Base-by-base conservation (phyloP, 2,113 vertebrate species). In the Menidia beryllina region DNA sequence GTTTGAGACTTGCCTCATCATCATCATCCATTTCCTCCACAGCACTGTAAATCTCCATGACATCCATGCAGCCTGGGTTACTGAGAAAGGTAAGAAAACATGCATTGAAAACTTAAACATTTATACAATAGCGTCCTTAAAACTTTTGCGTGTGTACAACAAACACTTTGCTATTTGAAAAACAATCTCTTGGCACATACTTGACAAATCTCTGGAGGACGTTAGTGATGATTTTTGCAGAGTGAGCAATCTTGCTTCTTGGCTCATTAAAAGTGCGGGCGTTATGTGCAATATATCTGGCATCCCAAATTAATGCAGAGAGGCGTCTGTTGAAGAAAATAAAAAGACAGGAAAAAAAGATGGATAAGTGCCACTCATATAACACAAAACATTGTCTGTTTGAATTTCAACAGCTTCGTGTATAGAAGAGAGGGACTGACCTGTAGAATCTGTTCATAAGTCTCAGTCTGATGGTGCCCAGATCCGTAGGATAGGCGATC, bases 241-340 rank as follows among this genome's bases (percentile, higher is more conserved):
- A 96, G 74, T 92, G 92, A 70, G 96, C 95, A 77, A 99, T 99
- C 77, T 95, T 95, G 90, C 98, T 99, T n/a, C 94, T 93, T 24
- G 97, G 97, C 86, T 97, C 98, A 56, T 99, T 98, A 91, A 99
- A 99, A 72, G 96, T 97, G 74, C 92, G 94, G 68, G 98, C 97
- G 36, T 99, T 99, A 72, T 95, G 94, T 84, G 96, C 95, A 82
- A 99, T 96, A 38, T 95, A 96, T 60, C 95, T 94, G 51, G 95
- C 94, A 90, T 99, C 98, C 98, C 98, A 99, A 65, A 98, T 94
- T 87, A 99, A 81, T 8, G 98, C 96, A 58, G 96, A 97, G 2
- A 97, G 90, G 67, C 97, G 94, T 92, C 98, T 99, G 86, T 55
- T 88, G 90, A 85, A 25, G 23, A 55, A 0, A 49, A 69, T n/a